phyloP scores from a whole-genome alignment of 2,797 vertebrate species.

The Eospalax fontanierii region DNA sequence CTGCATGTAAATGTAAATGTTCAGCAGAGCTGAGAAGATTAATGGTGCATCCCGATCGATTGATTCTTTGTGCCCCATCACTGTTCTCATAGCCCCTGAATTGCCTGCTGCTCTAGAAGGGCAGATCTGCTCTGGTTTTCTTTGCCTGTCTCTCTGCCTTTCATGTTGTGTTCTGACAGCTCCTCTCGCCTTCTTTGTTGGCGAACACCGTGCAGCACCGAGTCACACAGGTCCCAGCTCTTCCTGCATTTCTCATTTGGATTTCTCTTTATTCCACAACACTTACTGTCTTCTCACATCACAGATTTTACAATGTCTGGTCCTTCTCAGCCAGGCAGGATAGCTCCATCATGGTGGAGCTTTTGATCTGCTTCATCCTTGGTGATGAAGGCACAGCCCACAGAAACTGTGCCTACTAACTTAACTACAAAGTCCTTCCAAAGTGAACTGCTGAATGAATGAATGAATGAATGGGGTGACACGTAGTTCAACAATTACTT shows the following conservation, averaged over 20 bases:
- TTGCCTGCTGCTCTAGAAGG: background rate
- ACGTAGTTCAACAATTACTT: background rate
- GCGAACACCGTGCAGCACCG: background rate
- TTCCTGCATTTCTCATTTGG: background rate
- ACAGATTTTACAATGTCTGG: background rate
- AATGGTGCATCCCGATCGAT: no score
- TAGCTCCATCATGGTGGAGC: background rate
- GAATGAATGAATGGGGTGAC: background rate
- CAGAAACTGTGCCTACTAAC: background rate
- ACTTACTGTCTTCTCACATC: background rate
- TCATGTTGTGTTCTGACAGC: background rate
- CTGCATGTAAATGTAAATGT: background rate
- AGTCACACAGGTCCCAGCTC: accelerated
- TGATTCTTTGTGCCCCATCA: background rate
- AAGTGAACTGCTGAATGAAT: background rate
- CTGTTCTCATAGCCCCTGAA: background rate
- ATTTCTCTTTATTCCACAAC: background rate
- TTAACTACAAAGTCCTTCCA: background rate
- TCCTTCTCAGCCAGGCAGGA: background rate
- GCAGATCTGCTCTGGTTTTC: background rate
- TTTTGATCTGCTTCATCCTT: background rate
- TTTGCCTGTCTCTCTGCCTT: background rate
- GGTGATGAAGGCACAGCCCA: background rate
- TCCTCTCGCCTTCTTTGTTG: background rate
- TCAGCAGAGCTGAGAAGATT: background rate